Base-by-base conservation (phyloP, 2,888 invertebrate genomes). In the Melikaiella ostensackeni region DNA sequence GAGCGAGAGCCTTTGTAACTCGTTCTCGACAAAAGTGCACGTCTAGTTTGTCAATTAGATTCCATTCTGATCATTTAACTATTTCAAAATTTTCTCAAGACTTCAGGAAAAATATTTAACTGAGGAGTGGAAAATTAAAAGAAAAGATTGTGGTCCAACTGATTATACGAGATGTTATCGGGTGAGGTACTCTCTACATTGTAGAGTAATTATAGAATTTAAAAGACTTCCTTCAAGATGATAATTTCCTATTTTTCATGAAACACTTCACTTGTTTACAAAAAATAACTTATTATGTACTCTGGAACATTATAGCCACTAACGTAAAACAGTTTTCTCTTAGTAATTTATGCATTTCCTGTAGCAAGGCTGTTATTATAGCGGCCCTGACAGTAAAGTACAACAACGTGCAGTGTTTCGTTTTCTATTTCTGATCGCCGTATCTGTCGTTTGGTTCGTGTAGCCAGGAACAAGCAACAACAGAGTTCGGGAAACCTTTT, bases 331-430 rank as follows among this genome's bases (percentile, higher is more conserved):
- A 30, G 70, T 50, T 70, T 30, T 50, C 33, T 19, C 70, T 30
- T n/a, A 5, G 70, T 30, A 70, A 70, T 50, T 70, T 55, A 70
- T 70, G 70, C 50, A 46, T 70, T 70, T 70, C 70, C 70, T 55
- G 70, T 50, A 46, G 16, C n/a, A 27, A 46, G 16, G n/a, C 30
- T 70, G n/a, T 55, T 70, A 50, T 70, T 70, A 70, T 27, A 55
- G 50, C 27, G 50, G 30, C 33, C 50, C 30, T 55, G 33, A 70
- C 50, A 70, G 30, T 70, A 55, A 70, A 70, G n/a, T 70, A 33
- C 50, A 70, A 55, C 11, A 27, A n/a, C 27, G 27, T 19, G 42
- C 46, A 66, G 46, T 70, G 50, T 70, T 70, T 30, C n/a, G 30
- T 70, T 30, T 66, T 70, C 42, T 64, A 38, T 64, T 70, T 70